Conservation (phyloP, 2,797 vertebrate genomes). For the Sternotherus odoratus region DNA sequence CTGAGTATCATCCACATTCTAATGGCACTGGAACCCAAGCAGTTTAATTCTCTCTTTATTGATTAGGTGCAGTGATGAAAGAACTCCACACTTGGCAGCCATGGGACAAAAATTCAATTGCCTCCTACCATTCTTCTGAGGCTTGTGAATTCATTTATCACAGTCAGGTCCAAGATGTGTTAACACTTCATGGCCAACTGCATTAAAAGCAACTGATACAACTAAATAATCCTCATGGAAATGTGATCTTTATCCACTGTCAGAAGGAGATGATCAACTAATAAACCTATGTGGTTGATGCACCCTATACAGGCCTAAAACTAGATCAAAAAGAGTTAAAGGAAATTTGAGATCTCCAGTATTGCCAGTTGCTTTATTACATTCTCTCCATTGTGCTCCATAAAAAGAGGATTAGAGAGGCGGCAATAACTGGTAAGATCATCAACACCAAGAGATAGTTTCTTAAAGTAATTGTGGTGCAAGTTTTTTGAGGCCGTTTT, state of each 20-base stretch:
- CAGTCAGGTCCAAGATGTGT: neutral
- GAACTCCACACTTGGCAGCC: neutral
- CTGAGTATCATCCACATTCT: neutral
- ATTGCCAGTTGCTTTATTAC: neutral
- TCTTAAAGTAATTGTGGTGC: slow-evolving; percentile 25
- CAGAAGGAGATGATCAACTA: slow-evolving; percentile 27
- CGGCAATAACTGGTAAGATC: slow-evolving; percentile 17
- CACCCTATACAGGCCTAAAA: neutral
- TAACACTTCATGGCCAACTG: neutral
- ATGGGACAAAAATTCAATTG: neutral
- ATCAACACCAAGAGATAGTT: neutral
- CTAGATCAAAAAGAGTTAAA: neutral
- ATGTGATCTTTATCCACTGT: neutral
- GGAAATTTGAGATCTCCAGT: neutral
- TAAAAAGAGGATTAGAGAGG: slow-evolving; percentile 2
- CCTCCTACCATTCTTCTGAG: neutral
- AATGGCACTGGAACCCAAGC: neutral
- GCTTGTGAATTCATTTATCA: neutral
- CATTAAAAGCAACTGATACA: neutral
- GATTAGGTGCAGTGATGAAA: neutral
- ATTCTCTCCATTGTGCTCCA: neutral
- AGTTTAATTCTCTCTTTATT: neutral
- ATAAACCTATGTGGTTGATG: neutral
- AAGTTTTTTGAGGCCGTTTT: slow-evolving; percentile 44
- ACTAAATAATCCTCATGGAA: neutral